phyloP scores from a whole-genome alignment of 2,113 vertebrate genomes.

The Chunga burmeisteri region DNA sequence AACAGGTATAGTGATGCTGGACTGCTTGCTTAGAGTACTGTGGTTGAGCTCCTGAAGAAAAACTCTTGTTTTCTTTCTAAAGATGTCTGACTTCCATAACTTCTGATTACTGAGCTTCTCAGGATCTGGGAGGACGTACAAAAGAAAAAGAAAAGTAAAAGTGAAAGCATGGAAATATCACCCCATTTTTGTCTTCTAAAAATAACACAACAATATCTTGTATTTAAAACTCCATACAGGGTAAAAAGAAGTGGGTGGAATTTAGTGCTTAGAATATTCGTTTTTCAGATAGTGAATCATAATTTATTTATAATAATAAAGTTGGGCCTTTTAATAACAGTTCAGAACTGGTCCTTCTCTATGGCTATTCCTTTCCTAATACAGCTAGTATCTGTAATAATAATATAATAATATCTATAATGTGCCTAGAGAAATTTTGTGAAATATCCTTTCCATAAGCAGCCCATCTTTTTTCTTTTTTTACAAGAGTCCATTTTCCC shows the following conservation, averaged over 20 bases:
- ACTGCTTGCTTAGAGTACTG: not conserved
- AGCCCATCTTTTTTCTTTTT: not conserved
- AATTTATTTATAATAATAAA: not conserved
- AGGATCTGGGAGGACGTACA: not conserved
- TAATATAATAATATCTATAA: not conserved
- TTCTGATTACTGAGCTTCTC: not conserved
- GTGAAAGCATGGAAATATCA: not conserved
- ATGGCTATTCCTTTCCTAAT: not conserved
- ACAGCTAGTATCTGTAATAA: not conserved
- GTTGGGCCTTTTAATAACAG: not conserved
- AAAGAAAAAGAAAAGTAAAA: not conserved
- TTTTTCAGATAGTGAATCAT: not conserved
- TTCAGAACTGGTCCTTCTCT: not conserved
- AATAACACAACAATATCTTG: not conserved
- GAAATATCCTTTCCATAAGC: not conserved
- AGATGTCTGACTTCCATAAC: not conserved
- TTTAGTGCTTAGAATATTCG: not conserved
- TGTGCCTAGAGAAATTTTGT: not conserved
- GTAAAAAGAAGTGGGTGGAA: not conserved
- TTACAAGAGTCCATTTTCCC: not conserved
- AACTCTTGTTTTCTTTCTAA: not conserved
- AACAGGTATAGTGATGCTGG: constrained; percentile 39
- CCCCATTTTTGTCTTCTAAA: not conserved
- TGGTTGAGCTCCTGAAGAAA: not conserved
- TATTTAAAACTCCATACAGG: not conserved